Evolutionary conservation across 2,113 vertebrate genomes (phyloP).

Genomic region (Callipepla californica): DNA sequence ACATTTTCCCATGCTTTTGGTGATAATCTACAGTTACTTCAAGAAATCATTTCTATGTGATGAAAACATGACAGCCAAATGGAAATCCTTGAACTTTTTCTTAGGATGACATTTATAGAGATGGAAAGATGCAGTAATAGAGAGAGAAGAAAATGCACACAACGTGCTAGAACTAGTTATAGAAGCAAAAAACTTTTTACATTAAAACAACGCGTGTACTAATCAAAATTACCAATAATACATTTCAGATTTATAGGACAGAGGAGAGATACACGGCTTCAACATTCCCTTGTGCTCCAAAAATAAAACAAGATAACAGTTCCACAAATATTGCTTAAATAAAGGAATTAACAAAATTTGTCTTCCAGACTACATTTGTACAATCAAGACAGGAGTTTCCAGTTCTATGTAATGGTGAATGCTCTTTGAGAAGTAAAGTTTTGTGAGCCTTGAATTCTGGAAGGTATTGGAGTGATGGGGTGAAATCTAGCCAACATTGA

Average conservation of each 20-base stretch:
- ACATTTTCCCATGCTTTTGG: conserved; percentile 16
- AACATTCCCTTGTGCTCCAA: neutral
- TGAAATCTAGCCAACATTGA: neutral
- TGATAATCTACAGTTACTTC: conserved; percentile 55
- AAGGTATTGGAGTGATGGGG: neutral
- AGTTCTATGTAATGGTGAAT: neutral
- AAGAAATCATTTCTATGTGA: conserved; percentile 28
- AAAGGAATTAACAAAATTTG: neutral
- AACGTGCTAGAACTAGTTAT: neutral
- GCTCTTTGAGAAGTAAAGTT: neutral
- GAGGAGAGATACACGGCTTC: neutral
- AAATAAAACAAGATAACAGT: neutral
- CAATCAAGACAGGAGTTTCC: neutral
- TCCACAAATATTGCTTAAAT: neutral
- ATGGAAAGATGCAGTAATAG: neutral
- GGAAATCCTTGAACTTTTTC: conserved; percentile 13
- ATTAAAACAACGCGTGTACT: neutral
- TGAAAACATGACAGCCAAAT: neutral
- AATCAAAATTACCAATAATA: neutral
- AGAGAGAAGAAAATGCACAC: neutral
- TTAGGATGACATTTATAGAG: conserved; percentile 12
- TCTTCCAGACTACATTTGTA: neutral
- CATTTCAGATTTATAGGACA: neutral
- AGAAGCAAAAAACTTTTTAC: neutral
- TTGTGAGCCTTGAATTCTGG: neutral